Base-by-base conservation (phyloP, 2,888 invertebrate genomes). In the Polyommatus icarus region DNA sequence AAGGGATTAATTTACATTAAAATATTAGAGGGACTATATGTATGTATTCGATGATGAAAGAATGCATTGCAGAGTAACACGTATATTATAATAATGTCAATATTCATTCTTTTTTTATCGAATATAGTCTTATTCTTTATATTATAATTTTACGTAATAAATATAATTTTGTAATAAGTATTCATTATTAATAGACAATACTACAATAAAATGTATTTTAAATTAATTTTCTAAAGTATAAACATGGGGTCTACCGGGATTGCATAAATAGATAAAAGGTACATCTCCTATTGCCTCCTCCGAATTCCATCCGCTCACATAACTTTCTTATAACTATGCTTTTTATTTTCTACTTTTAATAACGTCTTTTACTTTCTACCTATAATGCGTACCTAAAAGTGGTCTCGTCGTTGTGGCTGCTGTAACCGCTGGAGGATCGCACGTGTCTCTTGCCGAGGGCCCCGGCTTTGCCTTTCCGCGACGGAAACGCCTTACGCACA, bases 361-460 rank as follows among this genome's bases (percentile, higher is more conserved):
- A 29, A 29, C 18, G 50, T 18, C 0, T 18, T 54, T 54, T 32
- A 29, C 6, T 61, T 61, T 12, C 4, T n/a, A 61, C 12, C 24
- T 20, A 61, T 61, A 61, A 61, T 15, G 32, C 29, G 15, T 32
- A 96, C 96, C 96, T 96, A 95, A 97, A 97, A 78, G 97, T 97
- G 80, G 97, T 97, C 90, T 97, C 97, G 90, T 97, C 97, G 88
- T 97, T 97, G 91, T 97, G 97, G 91, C 97, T 97, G 83, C 97
- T 97, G 88, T 97, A 97, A 72, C 97, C 97, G 88, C 96, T 97
- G 84, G 97, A 97, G 83, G 96, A 97, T 81, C 97, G 95, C 80
- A 97, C 96, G 87, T 97, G 96, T 3, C 97, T 90, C 88, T 97
- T 97, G 83, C 95, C 95, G 80, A 96, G 95, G 71, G 95, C 95